phyloP scores from a whole-genome alignment of 2,888 invertebrate species.

The Synanthedon vespiformis region DNA sequence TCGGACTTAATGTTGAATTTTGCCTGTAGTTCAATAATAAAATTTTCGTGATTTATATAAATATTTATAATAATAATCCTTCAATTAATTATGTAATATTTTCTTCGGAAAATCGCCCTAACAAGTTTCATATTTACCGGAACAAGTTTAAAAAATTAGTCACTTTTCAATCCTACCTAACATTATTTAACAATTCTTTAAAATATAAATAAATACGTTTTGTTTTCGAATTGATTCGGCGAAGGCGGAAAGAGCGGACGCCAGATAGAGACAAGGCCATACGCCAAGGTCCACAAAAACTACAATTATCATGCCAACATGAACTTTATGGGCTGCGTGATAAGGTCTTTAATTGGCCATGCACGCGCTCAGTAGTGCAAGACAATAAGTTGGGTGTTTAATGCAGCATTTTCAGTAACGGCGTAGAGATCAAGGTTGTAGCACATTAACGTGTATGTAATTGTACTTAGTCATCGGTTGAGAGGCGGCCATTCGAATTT shows the following conservation, averaged over 20 bases:
- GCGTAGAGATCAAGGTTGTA: slow-evolving; percentile 59
- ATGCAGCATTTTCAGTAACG: slow-evolving; percentile 66
- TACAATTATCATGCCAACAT: slow-evolving; percentile 17
- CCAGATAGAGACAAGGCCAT: slow-evolving; percentile 63
- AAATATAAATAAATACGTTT: slow-evolving; percentile 53
- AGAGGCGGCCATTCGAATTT: neutral
- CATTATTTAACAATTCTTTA: slow-evolving; percentile 3
- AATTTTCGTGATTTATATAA: too few relatives aligned
- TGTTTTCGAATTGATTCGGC: slow-evolving; percentile 53
- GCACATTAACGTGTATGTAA: slow-evolving; percentile 5
- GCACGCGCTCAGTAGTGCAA: slow-evolving; percentile 24
- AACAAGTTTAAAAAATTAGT: too few relatives aligned
- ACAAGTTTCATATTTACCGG: too few relatives aligned
- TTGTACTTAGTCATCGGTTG: slow-evolving; percentile 4
- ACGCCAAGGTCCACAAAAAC: slow-evolving; percentile 46
- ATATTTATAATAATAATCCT: too few relatives aligned
- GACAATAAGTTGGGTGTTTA: slow-evolving; percentile 59
- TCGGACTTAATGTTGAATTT: too few relatives aligned
- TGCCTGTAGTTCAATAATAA: too few relatives aligned
- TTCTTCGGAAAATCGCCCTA: too few relatives aligned
- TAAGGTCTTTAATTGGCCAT: slow-evolving; percentile 28
- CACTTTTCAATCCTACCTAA: too few relatives aligned
- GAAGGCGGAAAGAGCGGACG: slow-evolving; percentile 68
- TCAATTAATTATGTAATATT: too few relatives aligned
- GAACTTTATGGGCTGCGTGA: slow-evolving; percentile 12